phyloP scores from a whole-genome alignment of 2,113 vertebrate genomes.

The Bucco capensis region DNA sequence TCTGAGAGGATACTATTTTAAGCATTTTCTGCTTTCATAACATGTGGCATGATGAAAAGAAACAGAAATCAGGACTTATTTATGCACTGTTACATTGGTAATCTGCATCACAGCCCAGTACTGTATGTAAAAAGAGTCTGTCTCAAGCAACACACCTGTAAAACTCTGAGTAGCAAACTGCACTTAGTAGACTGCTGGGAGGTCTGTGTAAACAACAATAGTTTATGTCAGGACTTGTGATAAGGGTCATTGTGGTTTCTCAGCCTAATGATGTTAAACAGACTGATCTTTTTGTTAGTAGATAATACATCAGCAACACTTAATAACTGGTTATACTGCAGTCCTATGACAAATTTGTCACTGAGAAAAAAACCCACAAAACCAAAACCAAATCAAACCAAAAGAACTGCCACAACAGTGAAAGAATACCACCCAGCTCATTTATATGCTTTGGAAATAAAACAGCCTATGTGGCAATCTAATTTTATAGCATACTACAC shows the following conservation, averaged over 20 bases:
- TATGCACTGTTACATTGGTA: background rate
- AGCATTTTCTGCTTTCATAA: background rate
- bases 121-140: background rate
- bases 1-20: background rate
- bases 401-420: background rate
- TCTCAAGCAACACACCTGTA: background rate
- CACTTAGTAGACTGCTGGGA: background rate
- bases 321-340: background rate
- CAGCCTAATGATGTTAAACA: background rate
- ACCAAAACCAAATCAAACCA: background rate
- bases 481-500: background rate
- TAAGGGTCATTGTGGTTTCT: background rate
- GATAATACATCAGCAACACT: background rate
- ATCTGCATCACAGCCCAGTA: background rate
- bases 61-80: background rate
- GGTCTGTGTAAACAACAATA: conserved; percentile 15
- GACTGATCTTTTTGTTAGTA: background rate
- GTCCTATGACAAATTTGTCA: background rate
- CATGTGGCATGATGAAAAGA: background rate
- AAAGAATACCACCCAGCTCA: background rate
- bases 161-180: background rate
- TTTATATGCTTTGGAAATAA: background rate
- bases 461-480: background rate
- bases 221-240: background rate
- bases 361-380: background rate